Conservation (phyloP, 2,113 vertebrate species). For the Hymenochirus boettgeri region DNA sequence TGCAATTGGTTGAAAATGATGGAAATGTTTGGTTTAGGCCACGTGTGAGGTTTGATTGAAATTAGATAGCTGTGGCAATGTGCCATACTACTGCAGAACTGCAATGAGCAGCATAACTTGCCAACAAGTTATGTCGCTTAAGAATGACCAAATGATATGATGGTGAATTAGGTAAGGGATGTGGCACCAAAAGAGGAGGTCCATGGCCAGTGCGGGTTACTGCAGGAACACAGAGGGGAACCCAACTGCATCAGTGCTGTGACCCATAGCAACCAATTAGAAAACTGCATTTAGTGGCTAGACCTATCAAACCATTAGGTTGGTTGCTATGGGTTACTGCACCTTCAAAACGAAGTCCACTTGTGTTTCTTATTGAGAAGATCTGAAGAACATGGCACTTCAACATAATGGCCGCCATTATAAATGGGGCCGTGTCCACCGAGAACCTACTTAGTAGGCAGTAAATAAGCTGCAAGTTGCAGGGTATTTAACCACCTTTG, state of each 20-base stretch:
- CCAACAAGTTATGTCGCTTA: conserved; percentile 35
- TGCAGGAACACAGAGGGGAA: conserved; percentile 58
- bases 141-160: conserved; percentile 26
- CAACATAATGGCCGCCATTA: too few relatives aligned
- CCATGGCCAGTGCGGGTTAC: conserved; percentile 67
- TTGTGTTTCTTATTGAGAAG: neutral
- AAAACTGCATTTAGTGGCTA: too few relatives aligned
- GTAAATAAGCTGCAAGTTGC: neutral
- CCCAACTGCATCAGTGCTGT: conserved; percentile 15
- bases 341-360: too few relatives aligned
- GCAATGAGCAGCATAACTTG: conserved; percentile 33
- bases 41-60: neutral
- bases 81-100: conserved; percentile 9
- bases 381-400: conserved; percentile 60
- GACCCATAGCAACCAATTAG: too few relatives aligned
- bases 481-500: neutral
- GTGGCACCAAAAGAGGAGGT: conserved; percentile 43
- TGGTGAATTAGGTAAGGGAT: conserved; percentile 10
- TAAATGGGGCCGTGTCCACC: neutral
- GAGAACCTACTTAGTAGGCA: neutral
- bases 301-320: too few relatives aligned
- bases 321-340: too few relatives aligned
- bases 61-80: neutral
- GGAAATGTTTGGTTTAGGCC: neutral
- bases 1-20: conserved; percentile 59